These are phyloP conservation scores for Pollenia labialis DNA, from an alignment of 2,888 invertebrate species.

Conservation along the genomic window DNA sequence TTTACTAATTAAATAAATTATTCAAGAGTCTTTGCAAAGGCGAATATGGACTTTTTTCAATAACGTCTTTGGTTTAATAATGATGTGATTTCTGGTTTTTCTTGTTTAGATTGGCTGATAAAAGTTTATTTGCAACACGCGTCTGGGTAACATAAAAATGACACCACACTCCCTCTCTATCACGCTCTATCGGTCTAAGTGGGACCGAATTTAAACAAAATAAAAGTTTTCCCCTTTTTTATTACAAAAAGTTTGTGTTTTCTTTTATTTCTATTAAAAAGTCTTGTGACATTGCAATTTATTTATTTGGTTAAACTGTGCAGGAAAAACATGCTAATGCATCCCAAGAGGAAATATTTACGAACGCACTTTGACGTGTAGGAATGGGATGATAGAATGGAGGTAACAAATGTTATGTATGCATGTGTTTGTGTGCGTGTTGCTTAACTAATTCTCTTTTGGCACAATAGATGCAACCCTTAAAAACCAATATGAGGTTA, in stretches of 20 bases:
- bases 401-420: background rate
- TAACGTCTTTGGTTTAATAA: slow-evolving; percentile 50
- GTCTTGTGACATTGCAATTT: slow-evolving; percentile 65
- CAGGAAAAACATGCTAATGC: slow-evolving; percentile 61
- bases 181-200: background rate
- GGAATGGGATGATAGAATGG: slow-evolving; percentile 1
- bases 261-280: slow-evolving; percentile 22
- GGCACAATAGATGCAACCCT: slow-evolving; percentile 51
- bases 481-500: slow-evolving; percentile 67
- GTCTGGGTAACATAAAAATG: slow-evolving; percentile 11
- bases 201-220: background rate
- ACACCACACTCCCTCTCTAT: slow-evolving; percentile 1
- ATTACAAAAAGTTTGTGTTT: background rate
- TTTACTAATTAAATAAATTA: slow-evolving; percentile 74
- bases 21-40: slow-evolving; percentile 46
- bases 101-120: background rate
- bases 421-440: background rate
- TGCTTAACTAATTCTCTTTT: slow-evolving; percentile 49
- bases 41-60: slow-evolving; percentile 45
- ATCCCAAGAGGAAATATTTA: slow-evolving; percentile 61
- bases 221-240: slow-evolving; percentile 1
- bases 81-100: slow-evolving; percentile 57
- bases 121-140: slow-evolving; percentile 26
- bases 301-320: slow-evolving; percentile 55
- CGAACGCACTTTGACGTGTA: slow-evolving; percentile 18